phyloP scores from a whole-genome alignment of 1,140 invertebrate species.

The Ceratosolen solmsi region DNA sequence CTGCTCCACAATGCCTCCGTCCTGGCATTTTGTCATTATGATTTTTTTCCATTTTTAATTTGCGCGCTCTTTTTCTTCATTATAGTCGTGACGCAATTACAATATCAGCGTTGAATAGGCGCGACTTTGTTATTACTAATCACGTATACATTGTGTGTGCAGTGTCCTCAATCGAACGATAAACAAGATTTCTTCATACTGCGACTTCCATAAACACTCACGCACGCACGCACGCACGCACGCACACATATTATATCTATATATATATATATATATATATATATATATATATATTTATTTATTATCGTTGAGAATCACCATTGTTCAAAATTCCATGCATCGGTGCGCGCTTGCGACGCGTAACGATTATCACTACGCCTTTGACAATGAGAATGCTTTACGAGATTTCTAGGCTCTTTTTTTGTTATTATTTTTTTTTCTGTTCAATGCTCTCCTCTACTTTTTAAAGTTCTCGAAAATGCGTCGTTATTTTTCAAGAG shows the following conservation, averaged over 20 bases:
- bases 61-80: not conserved
- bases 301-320: conserved; percentile 55
- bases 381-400: conserved; percentile 50
- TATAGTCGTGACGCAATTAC: conserved; percentile 2
- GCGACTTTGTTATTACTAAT: not conserved
- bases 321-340: conserved; percentile 59
- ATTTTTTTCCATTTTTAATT: not conserved
- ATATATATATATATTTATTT: conserved; percentile 16
- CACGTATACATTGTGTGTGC: not conserved
- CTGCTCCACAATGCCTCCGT: not conserved
- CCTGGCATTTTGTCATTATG: not conserved
- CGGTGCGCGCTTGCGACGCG: conserved; percentile 55
- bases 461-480: too few species aligned
- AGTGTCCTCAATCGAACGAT: conserved; percentile 36
- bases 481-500: not conserved
- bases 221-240: not conserved
- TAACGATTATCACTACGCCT: conserved; percentile 54
- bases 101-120: conserved; percentile 10
- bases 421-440: not conserved
- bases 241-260: not conserved
- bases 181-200: conserved; percentile 46
- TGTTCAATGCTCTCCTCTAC: too few species aligned
- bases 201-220: conserved; percentile 10
- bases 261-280: conserved; percentile 44
- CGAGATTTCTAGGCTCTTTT: not conserved